These are phyloP conservation scores for Hirtodrosophila trivittata DNA, from an alignment of 2,888 invertebrate species.

Conservation along the genomic window DNA sequence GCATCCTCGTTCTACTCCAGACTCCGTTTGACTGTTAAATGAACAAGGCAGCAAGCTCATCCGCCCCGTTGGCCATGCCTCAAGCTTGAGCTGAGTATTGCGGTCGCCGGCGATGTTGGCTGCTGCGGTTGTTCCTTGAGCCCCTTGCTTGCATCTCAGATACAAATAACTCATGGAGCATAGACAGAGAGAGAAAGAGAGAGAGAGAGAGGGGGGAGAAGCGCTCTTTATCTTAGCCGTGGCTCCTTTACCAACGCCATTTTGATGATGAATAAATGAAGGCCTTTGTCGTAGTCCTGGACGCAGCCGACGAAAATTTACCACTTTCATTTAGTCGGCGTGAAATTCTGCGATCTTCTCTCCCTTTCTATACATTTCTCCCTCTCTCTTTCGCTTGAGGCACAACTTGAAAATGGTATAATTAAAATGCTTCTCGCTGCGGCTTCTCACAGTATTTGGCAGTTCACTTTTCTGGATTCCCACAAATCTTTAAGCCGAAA, in stretches of 20 bases:
- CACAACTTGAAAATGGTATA: slow-evolving; percentile 55
- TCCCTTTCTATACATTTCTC: too few relatives aligned
- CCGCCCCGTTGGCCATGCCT: slow-evolving; percentile 28
- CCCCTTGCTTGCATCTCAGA: slow-evolving; percentile 43
- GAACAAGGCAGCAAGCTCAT: slow-evolving; percentile 68
- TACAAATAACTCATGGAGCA: slow-evolving; percentile 61
- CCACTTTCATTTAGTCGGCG: slow-evolving; percentile 68
- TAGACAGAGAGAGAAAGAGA: too few relatives aligned
- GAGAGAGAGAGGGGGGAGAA: not conserved
- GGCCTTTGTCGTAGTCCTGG: slow-evolving; percentile 63
- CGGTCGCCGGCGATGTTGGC: slow-evolving; percentile 55
- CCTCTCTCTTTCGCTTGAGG: slow-evolving; percentile 8
- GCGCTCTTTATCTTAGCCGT: slow-evolving; percentile 59
- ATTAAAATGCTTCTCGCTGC: slow-evolving; percentile 48
- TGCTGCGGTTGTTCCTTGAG: slow-evolving; percentile 49
- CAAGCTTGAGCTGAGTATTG: slow-evolving; percentile 41
- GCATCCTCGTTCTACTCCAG: not conserved
- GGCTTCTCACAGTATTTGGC: not conserved
- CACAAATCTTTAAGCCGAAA: slow-evolving; percentile 40
- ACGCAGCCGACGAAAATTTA: slow-evolving; percentile 54
- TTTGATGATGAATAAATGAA: slow-evolving; percentile 77
- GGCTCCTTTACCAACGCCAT: slow-evolving; percentile 49
- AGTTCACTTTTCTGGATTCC: not conserved
- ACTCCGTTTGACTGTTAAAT: slow-evolving; percentile 75
- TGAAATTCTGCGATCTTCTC: slow-evolving; percentile 14